Base-by-base conservation (phyloP, 2,113 vertebrate species). In the Pseudopodoces humilis region DNA sequence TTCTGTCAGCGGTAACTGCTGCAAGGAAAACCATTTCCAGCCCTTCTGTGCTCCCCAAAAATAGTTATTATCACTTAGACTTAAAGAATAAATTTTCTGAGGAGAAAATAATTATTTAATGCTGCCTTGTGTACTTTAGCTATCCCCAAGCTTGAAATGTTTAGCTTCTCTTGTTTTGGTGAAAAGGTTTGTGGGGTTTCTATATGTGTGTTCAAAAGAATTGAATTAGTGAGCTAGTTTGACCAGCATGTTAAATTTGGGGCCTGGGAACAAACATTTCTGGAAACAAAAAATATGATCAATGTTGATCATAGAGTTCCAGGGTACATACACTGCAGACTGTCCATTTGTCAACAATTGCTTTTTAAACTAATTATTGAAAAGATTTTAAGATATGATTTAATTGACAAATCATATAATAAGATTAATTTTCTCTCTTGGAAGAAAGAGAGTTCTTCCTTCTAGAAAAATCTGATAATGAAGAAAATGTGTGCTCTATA, bases 281-380 rank as follows among this genome's bases (percentile, higher is more conserved):
- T 89, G 67, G 62, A 74, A 77, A 53, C 27, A 74, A 78, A 84
- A 78, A 60, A 18, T 17, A 21, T 93, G 83, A 94, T 96, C 95
- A 85, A 64, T 91, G 87, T 96, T 97, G 92, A 85, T 87, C 64
- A 30, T 78, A 58, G 80, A 74, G 79, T 97, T 97, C 86, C 94
- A 92, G 79, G 72, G 69, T 91, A 82, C 81, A 82, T 11, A 25
- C 86, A 95, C 70, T 89, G 41, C 91, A 96, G 94, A 92, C 86
- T 94, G 87, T 86, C 10, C 83, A 91, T 94, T 97, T 97, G 97
- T 96, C 85, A 95, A 94, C 96, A 93, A 97, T 92, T 72, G 79
- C 58, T 90, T 55, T 55, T 33, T 2, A 21, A 72, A 27, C 14
- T 44, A 44, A n/a, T 44, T 56, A 15, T 44, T 41, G 16, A 56